Percentiles rank a stretch among this genome's conserved stretches.
phyloP scores from a whole-genome alignment of 2,888 invertebrate species.

The Homarus gammarus region DNA sequence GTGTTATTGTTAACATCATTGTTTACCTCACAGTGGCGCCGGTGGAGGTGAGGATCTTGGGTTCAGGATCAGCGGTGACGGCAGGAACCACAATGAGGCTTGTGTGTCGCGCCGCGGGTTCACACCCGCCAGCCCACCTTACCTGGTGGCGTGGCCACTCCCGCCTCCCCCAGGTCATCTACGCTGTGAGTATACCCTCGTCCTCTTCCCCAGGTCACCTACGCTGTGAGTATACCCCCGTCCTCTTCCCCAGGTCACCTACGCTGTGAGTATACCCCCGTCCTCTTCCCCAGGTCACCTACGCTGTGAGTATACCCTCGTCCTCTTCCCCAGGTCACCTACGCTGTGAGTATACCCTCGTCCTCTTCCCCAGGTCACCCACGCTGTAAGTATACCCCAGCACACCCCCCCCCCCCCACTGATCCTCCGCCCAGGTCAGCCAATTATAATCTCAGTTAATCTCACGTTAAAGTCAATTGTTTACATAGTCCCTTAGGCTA shows the following conservation, averaged over 20 bases:
- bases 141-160: constrained; percentile 58
- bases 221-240: neutral
- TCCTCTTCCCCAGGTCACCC: neutral
- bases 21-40: constrained; percentile 56
- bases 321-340: constrained; percentile 22
- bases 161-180: constrained; percentile 26
- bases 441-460: no score
- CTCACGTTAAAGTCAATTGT: no score
- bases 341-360: neutral
- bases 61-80: constrained; percentile 37
- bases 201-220: constrained; percentile 22
- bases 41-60: constrained; percentile 57
- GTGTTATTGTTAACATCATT: neutral
- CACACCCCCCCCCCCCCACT: no score
- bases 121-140: constrained; percentile 70
- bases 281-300: neutral
- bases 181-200: constrained; percentile 19
- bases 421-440: no score
- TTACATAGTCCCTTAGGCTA: no score
- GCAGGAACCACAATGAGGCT: constrained; percentile 55
- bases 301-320: neutral
- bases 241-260: neutral
- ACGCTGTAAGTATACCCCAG: no score
- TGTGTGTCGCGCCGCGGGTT: constrained; percentile 65
- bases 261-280: neutral